phyloP scores from a whole-genome alignment of 1,140 invertebrate genomes.

The Neodiprion fabricii region DNA sequence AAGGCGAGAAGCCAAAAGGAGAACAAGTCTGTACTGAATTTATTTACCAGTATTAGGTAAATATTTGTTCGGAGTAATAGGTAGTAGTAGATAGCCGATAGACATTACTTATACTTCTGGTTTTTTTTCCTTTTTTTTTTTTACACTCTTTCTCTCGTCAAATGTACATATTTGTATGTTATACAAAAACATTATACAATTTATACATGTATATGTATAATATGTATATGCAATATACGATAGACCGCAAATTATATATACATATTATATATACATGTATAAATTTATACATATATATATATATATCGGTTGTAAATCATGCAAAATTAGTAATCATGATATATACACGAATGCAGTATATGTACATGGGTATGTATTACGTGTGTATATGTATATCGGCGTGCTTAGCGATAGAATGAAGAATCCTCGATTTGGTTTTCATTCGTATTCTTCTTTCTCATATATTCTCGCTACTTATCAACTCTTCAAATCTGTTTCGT shows the following conservation, averaged over 20 bases:
- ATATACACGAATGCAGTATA: too few relatives aligned
- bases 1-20: conserved; percentile 96
- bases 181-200: conserved; percentile 16
- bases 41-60: conserved; percentile 90
- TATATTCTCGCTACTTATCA: background rate
- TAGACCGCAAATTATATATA: conserved; percentile 19
- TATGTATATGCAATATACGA: conserved; percentile 12
- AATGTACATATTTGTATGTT: conserved; percentile 20
- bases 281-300: too few relatives aligned
- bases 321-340: too few relatives aligned
- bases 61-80: conserved; percentile 21
- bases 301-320: too few relatives aligned
- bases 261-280: too few relatives aligned
- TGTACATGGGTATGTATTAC: too few relatives aligned
- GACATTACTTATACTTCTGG: background rate
- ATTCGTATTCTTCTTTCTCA: conserved; percentile 10
- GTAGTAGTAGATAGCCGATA: background rate
- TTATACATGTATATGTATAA: conserved; percentile 29
- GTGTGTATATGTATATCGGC: too few relatives aligned
- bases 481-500: conserved; percentile 17
- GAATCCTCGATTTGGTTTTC: conserved; percentile 9
- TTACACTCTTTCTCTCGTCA: conserved; percentile 18
- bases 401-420: background rate
- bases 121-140: background rate
- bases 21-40: conserved; percentile 94